These are phyloP conservation scores for Petrocephalus zakoni DNA, from an alignment of 2,113 vertebrate genomes.

Conservation along the genomic window DNA sequence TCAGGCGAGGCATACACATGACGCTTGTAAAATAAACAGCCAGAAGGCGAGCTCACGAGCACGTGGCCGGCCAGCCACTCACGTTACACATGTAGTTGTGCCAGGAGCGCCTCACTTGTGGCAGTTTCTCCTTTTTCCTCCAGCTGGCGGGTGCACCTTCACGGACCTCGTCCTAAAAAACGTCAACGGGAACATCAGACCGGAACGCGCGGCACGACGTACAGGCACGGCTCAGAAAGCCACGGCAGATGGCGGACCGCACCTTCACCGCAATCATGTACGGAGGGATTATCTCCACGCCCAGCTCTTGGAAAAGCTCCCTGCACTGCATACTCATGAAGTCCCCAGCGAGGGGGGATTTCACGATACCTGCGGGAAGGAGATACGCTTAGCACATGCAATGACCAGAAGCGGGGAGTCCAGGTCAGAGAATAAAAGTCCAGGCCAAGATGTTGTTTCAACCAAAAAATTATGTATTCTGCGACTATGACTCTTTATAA, in stretches of 20 bases:
- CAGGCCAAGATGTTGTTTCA: neutral
- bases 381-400: neutral
- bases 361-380: constrained; percentile 78
- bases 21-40: neutral
- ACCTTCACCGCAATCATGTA: constrained; percentile 99
- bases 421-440: neutral
- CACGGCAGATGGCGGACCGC: constrained; percentile 17
- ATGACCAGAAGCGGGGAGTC: neutral
- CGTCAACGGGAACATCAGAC: neutral
- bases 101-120: constrained; percentile 93
- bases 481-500: neutral
- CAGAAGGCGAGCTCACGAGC: neutral
- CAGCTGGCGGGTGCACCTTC: constrained; percentile 86
- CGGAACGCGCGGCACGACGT: neutral
- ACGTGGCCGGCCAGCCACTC: constrained; percentile 45
- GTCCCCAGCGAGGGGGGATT: constrained; percentile 94
- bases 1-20: neutral
- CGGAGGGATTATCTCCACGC: constrained; percentile 86
- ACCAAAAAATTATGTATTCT: neutral
- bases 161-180: constrained; percentile 78
- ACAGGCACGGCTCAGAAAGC: neutral
- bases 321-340: constrained; percentile 99
- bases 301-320: constrained; percentile 94
- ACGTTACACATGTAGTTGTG: constrained; percentile 99
- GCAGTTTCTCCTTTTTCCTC: constrained; percentile 98